These are phyloP conservation scores for Suillia variegata DNA, from an alignment of 2,888 invertebrate genomes.

Conservation along the genomic window DNA sequence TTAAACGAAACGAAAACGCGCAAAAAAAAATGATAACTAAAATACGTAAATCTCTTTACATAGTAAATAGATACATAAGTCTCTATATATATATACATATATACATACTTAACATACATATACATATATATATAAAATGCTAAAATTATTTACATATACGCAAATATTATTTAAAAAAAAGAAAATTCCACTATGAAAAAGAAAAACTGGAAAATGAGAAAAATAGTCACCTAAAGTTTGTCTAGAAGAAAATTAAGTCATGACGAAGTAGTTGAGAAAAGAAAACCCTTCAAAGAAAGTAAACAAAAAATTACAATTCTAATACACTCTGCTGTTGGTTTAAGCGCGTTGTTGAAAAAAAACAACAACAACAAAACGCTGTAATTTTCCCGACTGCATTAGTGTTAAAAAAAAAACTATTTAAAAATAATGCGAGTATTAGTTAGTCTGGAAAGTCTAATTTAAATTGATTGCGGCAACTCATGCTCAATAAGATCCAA, in stretches of 20 bases:
- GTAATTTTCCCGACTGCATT: slow-evolving; percentile 1
- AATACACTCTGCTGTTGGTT: neutral
- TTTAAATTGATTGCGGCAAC: no score
- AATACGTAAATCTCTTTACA: slow-evolving; percentile 57
- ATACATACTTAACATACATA: slow-evolving; percentile 20
- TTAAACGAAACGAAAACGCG: neutral
- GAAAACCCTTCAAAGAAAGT: neutral
- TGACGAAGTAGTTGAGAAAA: no score
- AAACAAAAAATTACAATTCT: no score
- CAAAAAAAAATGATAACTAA: slow-evolving; percentile 51
- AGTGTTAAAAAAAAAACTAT: neutral
- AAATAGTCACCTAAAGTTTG: no score
- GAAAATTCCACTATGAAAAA: no score
- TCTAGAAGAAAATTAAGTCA: no score
- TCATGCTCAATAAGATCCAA: no score
- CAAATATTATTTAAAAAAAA: neutral
- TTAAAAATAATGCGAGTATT: neutral
- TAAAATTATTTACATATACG: slow-evolving; percentile 10
- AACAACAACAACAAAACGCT: neutral
- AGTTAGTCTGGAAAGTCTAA: neutral
- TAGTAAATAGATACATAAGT: slow-evolving; percentile 56
- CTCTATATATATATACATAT: slow-evolving; percentile 27
- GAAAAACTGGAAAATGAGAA: no score
- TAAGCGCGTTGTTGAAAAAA: neutral
- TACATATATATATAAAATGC: slow-evolving; percentile 24